Evolutionary conservation across 2,113 vertebrate genomes (phyloP), one percentile per base, ranked within the genome.

Genomic region (Tetrao urogallus): DNA sequence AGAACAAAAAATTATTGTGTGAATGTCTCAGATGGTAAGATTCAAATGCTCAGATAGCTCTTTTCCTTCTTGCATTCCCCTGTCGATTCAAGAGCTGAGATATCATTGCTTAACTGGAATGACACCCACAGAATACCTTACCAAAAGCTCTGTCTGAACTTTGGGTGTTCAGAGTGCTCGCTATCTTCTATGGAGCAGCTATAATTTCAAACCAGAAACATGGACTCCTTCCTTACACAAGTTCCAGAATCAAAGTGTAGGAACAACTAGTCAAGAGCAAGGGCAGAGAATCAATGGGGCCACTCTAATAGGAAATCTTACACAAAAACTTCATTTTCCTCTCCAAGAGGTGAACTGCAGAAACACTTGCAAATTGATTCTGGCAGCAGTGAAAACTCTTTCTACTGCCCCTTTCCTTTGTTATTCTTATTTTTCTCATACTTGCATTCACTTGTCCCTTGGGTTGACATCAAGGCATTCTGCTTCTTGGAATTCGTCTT

Each of bases 341-440:
- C 30, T 85, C 57, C 61, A 80, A 77, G 27, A 69, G n/a, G 13
- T 81, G 36, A 64, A 89, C 57, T 42, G 58, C 74, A 91, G 66
- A 67, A 92, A 64, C 32, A 43, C 10, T 67, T 76, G 65, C 27
- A 83, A 83, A 83, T 80, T 58, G 21, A 74, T 76, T 77, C 54
- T 52, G 17, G 34, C 64, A 86, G 89, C 21, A 78, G 72, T 82
- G 82, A 93, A 85, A 78, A 38, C 28, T 81, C 76, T n/a, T 45
- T 47, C 22, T 11, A 42, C 32, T 69, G 36, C 34, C 17, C 73
- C 80, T 61, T 73, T 38, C 34, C 48, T 86, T 71, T 86, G 52
- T 84, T 92, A 38, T 81, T 85, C 93, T 86, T 78, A 88, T 76
- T 89, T 95, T 95, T 90, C 75, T 96, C 67, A 78, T 60, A 54